These are phyloP conservation scores for Hydrotaea diabolus DNA, from an alignment of 2,888 invertebrate species.

Conservation along the genomic window DNA sequence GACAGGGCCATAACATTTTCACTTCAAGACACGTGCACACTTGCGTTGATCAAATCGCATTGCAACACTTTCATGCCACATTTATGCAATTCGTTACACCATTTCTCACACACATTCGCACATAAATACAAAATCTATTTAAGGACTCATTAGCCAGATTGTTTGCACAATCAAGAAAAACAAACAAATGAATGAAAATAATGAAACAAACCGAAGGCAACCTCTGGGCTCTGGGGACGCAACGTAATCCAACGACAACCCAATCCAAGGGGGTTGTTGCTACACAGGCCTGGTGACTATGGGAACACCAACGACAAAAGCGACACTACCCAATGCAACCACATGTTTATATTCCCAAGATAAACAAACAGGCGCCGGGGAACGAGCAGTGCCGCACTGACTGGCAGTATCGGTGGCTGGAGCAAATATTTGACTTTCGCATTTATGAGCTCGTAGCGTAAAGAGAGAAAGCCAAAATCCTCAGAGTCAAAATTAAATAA, in stretches of 20 bases:
- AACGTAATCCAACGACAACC: not conserved
- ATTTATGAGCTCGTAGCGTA: slow-evolving; percentile 33
- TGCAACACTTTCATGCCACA: slow-evolving; percentile 50
- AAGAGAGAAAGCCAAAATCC: slow-evolving; percentile 3
- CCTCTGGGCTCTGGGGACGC: slow-evolving; percentile 58
- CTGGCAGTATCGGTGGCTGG: too few species aligned
- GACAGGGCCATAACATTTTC: not conserved
- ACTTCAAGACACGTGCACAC: slow-evolving; percentile 47
- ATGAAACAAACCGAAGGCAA: not conserved
- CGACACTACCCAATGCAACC: too few species aligned
- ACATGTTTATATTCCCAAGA: slow-evolving; percentile 64
- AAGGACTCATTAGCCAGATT: slow-evolving; percentile 67
- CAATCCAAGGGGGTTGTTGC: slow-evolving; percentile 55
- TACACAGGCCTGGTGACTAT: not conserved
- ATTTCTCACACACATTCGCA: slow-evolving; percentile 39
- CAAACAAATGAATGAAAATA: slow-evolving; percentile 41
- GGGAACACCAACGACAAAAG: slow-evolving; percentile 38
- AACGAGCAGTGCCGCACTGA: too few species aligned
- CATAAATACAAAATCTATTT: slow-evolving; percentile 59
- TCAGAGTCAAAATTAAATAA: slow-evolving; percentile 56
- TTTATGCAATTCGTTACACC: slow-evolving; percentile 63
- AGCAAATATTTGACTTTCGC: slow-evolving; percentile 56
- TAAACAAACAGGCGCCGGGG: slow-evolving; percentile 32
- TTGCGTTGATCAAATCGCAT: not conserved
- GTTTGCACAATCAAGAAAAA: slow-evolving; percentile 55